Evolutionary conservation across 2,113 vertebrate genomes (phyloP).

Genomic region (Pollachius pollachius): DNA sequence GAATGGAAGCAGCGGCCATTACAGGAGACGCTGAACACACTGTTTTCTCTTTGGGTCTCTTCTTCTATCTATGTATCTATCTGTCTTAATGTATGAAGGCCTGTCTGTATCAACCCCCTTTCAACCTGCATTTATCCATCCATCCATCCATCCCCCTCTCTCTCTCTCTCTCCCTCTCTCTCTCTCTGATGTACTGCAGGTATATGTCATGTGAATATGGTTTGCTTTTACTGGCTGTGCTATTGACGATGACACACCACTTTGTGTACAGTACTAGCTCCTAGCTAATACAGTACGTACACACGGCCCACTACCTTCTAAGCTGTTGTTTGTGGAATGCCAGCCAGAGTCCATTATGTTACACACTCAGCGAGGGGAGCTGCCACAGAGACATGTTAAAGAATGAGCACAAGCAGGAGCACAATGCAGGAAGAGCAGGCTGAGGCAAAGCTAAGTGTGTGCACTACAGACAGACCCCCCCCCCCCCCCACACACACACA

Average conservation of each 20-base stretch:
- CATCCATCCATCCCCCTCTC: not conserved
- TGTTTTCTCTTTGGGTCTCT: not conserved
- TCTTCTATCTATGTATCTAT: not conserved
- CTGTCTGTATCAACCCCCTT: not conserved
- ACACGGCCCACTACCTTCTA: not conserved
- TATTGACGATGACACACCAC: too few relatives aligned
- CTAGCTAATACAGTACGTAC: not conserved
- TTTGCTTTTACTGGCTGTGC: too few relatives aligned
- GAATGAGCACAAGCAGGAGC: too few relatives aligned
- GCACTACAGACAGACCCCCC: not conserved
- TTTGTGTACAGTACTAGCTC: too few relatives aligned
- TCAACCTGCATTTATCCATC: slow-evolving; percentile 23
- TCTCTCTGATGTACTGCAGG: too few relatives aligned
- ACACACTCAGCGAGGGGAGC: not conserved
- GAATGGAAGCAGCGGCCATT: slow-evolving; percentile 45
- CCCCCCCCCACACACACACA: not conserved
- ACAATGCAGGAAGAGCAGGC: too few relatives aligned
- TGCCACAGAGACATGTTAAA: too few relatives aligned
- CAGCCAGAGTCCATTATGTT: not conserved
- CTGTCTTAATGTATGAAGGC: not conserved
- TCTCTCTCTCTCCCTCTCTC: too few relatives aligned
- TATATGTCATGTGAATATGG: too few relatives aligned
- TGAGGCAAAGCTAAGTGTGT: too few relatives aligned
- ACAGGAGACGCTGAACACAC: slow-evolving; percentile 36
- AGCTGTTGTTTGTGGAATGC: too few relatives aligned